Percentiles rank a stretch among this genome's conserved stretches.
Conservation (phyloP, 2,888 invertebrate genomes). For the Macropis europaea region DNA sequence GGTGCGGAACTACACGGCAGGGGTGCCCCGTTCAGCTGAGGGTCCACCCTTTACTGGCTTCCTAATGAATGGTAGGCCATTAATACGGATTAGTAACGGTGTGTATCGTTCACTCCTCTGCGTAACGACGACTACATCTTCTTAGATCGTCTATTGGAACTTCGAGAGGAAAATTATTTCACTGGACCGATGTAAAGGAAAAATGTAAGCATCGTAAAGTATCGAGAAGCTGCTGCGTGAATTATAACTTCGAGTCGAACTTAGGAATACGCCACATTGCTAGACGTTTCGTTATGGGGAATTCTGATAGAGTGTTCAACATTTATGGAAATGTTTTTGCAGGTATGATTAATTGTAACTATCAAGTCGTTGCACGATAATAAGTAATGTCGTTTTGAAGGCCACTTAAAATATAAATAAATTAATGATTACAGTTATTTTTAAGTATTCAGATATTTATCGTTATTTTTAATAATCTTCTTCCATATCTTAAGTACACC, state of each 20-base stretch:
- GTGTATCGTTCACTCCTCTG: slow-evolving; percentile 31
- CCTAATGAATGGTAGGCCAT: slow-evolving; percentile 60
- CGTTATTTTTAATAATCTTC: too few relatives aligned
- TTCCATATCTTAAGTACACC: too few relatives aligned
- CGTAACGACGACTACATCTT: slow-evolving; percentile 5
- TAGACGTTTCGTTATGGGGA: too few relatives aligned
- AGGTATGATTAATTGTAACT: too few relatives aligned
- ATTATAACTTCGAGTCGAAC: not conserved
- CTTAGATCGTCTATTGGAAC: slow-evolving; percentile 4
- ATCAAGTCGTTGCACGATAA: too few relatives aligned
- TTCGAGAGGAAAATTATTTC: not conserved
- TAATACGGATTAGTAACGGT: slow-evolving; percentile 57
- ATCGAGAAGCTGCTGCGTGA: not conserved
- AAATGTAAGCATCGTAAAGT: too few relatives aligned
- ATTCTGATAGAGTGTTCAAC: too few relatives aligned
- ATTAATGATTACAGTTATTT: too few relatives aligned
- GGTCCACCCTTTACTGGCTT: slow-evolving; percentile 53
- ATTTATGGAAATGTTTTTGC: not conserved
- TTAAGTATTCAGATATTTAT: too few relatives aligned
- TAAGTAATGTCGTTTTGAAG: too few relatives aligned
- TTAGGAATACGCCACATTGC: too few relatives aligned
- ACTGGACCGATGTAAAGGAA: not conserved
- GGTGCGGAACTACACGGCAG: slow-evolving; percentile 52
- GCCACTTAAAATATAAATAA: too few relatives aligned
- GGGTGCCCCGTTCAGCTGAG: slow-evolving; percentile 20